Percentiles rank a stretch among this genome's conserved stretches.
phyloP scores from a whole-genome alignment of 92 coral and sea anemone genomes.

The Porites cylindrica region DNA sequence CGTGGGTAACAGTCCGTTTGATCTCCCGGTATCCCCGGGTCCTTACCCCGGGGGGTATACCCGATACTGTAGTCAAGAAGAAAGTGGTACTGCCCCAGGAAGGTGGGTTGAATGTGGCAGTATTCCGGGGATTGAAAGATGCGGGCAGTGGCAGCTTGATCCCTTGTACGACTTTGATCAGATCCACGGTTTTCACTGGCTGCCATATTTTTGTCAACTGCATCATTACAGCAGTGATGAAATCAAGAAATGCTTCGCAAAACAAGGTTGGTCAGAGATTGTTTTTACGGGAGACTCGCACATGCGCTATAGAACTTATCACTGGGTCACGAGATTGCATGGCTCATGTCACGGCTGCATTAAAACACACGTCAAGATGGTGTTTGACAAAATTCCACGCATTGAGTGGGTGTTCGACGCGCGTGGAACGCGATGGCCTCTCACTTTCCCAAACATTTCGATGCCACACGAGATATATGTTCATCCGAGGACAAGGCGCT shows the following conservation, averaged over 20 bases:
- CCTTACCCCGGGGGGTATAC: slow-evolving; percentile 73
- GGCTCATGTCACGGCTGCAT: slow-evolving; percentile 93
- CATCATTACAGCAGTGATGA: slow-evolving; percentile 93
- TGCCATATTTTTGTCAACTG: slow-evolving; percentile 92
- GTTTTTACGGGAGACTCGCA: slow-evolving; percentile 99
- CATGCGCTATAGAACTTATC: slow-evolving; percentile 96
- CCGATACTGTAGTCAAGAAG: slow-evolving; percentile 89
- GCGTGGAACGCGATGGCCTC: slow-evolving; percentile 99
- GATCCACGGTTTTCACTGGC: slow-evolving; percentile 94
- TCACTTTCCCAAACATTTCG: slow-evolving; percentile 84
- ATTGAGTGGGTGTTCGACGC: slow-evolving; percentile 99
- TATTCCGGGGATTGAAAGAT: slow-evolving; percentile 86
- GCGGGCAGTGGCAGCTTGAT: slow-evolving; percentile 89
- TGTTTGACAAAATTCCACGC: slow-evolving; percentile 94
- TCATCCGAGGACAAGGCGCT: slow-evolving; percentile 84
- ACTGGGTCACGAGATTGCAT: slow-evolving; percentile 96
- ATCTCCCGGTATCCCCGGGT: slow-evolving; percentile 75
- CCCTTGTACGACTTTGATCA: slow-evolving; percentile 91
- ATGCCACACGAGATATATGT: slow-evolving; percentile 91
- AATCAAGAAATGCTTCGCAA: slow-evolving; percentile 93
- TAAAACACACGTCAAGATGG: slow-evolving; percentile 94
- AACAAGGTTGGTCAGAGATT: slow-evolving; percentile 89
- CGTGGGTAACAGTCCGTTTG: slow-evolving; percentile 86
- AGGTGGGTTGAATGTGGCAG: slow-evolving; percentile 99
- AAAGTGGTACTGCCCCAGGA: slow-evolving; percentile 94